Percentiles rank a stretch among this genome's conserved stretches.
Evolutionary conservation across 2,888 invertebrate species (phyloP).

Genomic region (Reticulitermes lucifugus): DNA sequence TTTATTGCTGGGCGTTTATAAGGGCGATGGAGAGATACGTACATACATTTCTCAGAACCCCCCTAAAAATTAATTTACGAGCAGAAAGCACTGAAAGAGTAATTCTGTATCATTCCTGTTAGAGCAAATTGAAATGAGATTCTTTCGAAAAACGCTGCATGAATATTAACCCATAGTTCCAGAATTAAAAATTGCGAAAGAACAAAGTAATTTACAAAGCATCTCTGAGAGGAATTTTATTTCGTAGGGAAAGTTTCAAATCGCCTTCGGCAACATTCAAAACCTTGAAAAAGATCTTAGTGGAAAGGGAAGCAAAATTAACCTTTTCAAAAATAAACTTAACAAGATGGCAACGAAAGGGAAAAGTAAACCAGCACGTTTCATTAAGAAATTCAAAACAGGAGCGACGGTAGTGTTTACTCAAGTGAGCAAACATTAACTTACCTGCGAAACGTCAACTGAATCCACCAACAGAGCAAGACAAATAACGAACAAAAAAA

Average conservation of each 20-base stretch:
- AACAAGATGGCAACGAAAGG: not conserved
- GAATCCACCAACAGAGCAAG: not conserved
- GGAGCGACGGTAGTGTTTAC: not conserved
- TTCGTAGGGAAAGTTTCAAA: not conserved
- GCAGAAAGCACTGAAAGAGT: too few relatives aligned
- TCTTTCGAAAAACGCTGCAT: not conserved
- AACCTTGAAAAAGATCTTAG: not conserved
- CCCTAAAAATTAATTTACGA: not conserved
- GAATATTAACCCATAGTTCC: slow-evolving; percentile 9
- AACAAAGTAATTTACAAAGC: not conserved
- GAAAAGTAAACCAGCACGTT: not conserved
- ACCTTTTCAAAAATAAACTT: not conserved
- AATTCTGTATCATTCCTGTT: not conserved
- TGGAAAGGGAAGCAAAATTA: not conserved
- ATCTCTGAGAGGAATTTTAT: slow-evolving; percentile 1
- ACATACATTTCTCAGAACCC: not conserved
- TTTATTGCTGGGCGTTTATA: too few relatives aligned
- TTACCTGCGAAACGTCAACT: slow-evolving; percentile 11
- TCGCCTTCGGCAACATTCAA: not conserved
- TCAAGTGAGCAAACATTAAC: not conserved
- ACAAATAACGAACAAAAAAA: not conserved
- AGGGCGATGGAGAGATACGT: too few relatives aligned
- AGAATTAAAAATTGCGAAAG: not conserved
- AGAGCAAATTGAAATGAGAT: not conserved
- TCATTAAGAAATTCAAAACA: not conserved